Evolutionary conservation across 2,888 invertebrate genomes (phyloP).

Genomic region (Dorcus hopei): DNA sequence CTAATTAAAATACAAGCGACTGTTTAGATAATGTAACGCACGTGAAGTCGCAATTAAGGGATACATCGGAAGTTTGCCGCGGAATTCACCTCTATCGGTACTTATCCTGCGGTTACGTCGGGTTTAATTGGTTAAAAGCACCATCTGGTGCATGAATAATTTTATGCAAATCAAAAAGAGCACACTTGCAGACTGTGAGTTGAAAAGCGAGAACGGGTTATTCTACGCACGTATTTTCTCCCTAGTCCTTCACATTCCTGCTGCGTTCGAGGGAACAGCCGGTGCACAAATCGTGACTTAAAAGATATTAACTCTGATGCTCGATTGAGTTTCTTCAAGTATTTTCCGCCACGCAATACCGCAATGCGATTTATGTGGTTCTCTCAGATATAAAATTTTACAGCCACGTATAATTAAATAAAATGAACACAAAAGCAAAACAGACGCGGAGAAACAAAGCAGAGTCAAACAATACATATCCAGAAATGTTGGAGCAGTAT

Average conservation of each 20-base stretch:
- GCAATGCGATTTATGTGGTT: neutral
- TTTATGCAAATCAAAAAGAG: conserved; percentile 34
- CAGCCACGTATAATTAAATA: too few relatives aligned
- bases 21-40: neutral
- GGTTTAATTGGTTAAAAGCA: conserved; percentile 19
- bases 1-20: conserved; percentile 6
- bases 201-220: conserved; percentile 23
- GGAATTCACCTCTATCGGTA: conserved; percentile 3
- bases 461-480: too few relatives aligned
- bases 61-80: too few relatives aligned
- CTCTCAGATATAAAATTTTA: neutral
- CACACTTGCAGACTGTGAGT: conserved; percentile 25
- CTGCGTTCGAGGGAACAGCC: conserved; percentile 39
- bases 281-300: conserved; percentile 47
- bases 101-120: conserved; percentile 5
- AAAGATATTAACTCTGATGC: conserved; percentile 9
- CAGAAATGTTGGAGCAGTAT: neutral
- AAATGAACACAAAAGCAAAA: too few relatives aligned
- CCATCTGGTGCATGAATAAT: conserved; percentile 32
- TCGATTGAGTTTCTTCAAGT: neutral
- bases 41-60: too few relatives aligned
- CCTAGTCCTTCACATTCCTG: conserved; percentile 27
- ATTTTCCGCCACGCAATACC: neutral
- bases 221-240: conserved; percentile 43
- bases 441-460: too few relatives aligned